A percentile compares a stretch with the other conserved stretches of the same genome.
phyloP scores from a whole-genome alignment of 2,113 vertebrate species.

The Python bivittatus region DNA sequence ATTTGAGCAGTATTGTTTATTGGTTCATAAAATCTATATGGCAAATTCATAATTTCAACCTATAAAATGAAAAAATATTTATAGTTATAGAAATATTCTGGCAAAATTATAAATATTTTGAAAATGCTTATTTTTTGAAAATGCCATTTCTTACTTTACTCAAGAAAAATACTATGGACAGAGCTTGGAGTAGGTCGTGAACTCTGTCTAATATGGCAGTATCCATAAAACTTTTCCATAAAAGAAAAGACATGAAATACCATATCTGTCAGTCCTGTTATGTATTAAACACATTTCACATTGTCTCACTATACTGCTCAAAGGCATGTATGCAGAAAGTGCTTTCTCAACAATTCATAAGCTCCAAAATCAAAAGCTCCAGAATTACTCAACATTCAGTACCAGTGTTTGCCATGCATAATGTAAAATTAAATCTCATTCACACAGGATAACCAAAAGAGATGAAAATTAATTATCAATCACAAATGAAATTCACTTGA shows the following conservation, averaged over 20 bases:
- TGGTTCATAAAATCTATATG: too few relatives aligned
- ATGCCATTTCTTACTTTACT: too few relatives aligned
- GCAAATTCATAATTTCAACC: too few relatives aligned
- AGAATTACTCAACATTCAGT: not conserved
- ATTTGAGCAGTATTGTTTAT: too few relatives aligned
- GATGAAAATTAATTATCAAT: not conserved
- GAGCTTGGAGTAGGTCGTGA: not conserved
- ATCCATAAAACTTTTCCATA: not conserved
- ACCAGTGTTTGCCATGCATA: not conserved
- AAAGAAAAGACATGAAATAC: not conserved
- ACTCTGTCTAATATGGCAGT: not conserved
- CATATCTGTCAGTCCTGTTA: not conserved
- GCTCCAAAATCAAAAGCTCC: not conserved
- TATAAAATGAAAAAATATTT: too few relatives aligned
- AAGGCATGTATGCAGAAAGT: rapidly evolving
- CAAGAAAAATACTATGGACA: not conserved
- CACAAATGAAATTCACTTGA: not conserved
- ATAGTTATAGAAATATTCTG: too few relatives aligned
- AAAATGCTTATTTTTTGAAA: too few relatives aligned
- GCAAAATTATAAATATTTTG: too few relatives aligned
- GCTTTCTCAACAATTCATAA: not conserved
- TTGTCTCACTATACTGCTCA: not conserved
- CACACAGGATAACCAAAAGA: not conserved
- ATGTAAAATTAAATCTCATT: not conserved
- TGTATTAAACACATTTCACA: not conserved